A percentile compares a stretch with the other conserved stretches of the same genome.
phyloP scores from a whole-genome alignment of 2,113 vertebrate species.

The Otus sunia region DNA sequence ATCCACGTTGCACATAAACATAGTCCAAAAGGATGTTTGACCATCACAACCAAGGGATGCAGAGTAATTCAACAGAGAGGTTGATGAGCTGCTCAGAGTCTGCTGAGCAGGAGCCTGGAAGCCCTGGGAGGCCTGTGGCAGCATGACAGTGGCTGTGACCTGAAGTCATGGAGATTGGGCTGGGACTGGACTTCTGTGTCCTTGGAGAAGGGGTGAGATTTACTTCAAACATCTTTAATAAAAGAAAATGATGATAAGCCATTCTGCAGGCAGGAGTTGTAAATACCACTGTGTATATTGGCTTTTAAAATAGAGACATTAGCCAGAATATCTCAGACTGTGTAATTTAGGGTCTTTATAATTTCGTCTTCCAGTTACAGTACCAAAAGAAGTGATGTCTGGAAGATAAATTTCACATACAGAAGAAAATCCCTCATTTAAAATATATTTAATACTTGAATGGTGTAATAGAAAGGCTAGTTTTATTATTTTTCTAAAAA shows the following conservation, averaged over 20 bases:
- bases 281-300: constrained; percentile 37
- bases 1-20: background rate
- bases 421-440: constrained; percentile 10
- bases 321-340: constrained; percentile 35
- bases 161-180: background rate
- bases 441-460: constrained; percentile 13
- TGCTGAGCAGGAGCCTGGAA: background rate
- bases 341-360: constrained; percentile 31
- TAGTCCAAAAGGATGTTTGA: background rate
- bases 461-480: background rate
- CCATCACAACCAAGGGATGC: background rate
- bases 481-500: constrained; percentile 36
- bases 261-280: constrained; percentile 32
- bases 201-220: constrained; percentile 2
- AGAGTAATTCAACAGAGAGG: background rate
- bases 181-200: background rate
- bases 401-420: constrained; percentile 29
- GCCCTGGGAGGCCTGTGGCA: background rate
- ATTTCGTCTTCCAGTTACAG: constrained; percentile 5
- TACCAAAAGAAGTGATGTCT: constrained; percentile 14
- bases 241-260: constrained; percentile 24
- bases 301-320: constrained; percentile 24
- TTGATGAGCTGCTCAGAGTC: background rate
- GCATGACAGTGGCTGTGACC: background rate
- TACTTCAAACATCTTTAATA: constrained; percentile 41